phyloP scores from a whole-genome alignment of 2,113 vertebrate species.

The Sylvietta virens region DNA sequence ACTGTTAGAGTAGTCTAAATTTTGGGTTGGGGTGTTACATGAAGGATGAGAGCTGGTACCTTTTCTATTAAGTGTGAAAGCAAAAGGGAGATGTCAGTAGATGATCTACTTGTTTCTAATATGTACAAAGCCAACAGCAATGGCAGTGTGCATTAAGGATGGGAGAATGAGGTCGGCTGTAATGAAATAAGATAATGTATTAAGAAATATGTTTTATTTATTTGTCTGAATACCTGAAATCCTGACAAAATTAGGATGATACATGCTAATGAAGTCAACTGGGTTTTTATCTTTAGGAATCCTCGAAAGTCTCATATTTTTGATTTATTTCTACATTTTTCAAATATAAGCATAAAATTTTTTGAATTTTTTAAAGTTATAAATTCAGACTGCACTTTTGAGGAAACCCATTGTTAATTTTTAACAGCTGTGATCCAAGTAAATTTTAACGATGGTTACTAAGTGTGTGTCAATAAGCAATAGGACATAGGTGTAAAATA shows the following conservation, averaged over 20 bases:
- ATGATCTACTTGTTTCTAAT: neutral
- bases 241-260: neutral
- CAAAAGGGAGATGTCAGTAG: neutral
- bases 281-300: neutral
- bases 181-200: neutral
- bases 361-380: neutral
- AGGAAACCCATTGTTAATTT: neutral
- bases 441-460: neutral
- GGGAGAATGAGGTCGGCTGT: neutral
- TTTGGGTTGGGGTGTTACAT: neutral
- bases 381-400: neutral
- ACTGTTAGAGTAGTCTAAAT: neutral
- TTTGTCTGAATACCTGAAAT: neutral
- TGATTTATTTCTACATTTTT: neutral
- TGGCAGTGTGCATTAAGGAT: neutral
- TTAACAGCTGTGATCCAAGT: neutral
- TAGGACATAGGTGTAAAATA: neutral
- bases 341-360: neutral
- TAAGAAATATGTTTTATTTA: neutral
- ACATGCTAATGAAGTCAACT: neutral
- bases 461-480: neutral
- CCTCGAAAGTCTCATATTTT: neutral
- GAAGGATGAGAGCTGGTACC: neutral
- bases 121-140: neutral
- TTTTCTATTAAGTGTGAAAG: neutral